Conservation (phyloP, 1,140 invertebrate species). For the Neodiprion pinetum region DNA sequence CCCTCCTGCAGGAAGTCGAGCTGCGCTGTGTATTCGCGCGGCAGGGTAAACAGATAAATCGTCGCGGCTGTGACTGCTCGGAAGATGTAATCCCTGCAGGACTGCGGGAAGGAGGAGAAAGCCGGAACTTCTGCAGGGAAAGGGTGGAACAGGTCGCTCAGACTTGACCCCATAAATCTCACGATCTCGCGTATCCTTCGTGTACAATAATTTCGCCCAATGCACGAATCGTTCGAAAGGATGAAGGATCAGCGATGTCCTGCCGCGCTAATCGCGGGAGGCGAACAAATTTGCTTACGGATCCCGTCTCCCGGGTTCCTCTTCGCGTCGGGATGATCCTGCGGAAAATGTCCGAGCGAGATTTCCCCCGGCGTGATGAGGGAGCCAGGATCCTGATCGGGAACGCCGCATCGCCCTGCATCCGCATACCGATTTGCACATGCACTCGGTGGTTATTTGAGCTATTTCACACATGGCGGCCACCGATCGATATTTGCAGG, state of each 20-base stretch:
- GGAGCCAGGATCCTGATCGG: background rate
- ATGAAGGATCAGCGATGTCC: background rate
- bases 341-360: background rate
- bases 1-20: too few species aligned
- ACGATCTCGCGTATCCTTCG: background rate
- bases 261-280: background rate
- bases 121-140: background rate
- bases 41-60: background rate
- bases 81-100: background rate
- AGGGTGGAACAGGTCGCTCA: background rate
- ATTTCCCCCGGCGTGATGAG: background rate
- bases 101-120: too few species aligned
- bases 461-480: constrained; percentile 38
- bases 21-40: too few species aligned
- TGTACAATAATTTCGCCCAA: too few species aligned
- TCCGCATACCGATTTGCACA: constrained; percentile 1
- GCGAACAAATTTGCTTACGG: background rate
- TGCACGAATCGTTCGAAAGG: background rate
- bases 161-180: background rate
- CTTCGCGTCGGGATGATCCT: background rate
- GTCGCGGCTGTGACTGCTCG: background rate
- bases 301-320: background rate
- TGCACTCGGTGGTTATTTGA: constrained; percentile 31
- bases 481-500: constrained; percentile 35
- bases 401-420: background rate